These are phyloP conservation scores for Ichneumon xanthorius DNA, from an alignment of 2,888 invertebrate species.

Conservation along the genomic window DNA sequence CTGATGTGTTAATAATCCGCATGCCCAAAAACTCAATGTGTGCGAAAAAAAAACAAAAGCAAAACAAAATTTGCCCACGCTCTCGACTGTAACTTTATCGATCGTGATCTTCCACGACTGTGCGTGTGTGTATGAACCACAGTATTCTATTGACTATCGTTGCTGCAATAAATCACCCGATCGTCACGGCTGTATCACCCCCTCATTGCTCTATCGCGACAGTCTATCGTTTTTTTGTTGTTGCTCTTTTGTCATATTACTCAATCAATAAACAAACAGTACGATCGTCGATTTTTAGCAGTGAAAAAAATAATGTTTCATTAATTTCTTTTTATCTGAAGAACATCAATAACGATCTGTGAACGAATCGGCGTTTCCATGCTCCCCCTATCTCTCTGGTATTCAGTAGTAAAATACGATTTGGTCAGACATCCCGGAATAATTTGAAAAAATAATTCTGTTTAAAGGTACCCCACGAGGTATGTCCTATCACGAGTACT, in stretches of 20 bases:
- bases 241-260: neutral
- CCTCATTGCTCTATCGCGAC: constrained; percentile 47
- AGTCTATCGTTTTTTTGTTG: constrained; percentile 34
- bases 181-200: constrained; percentile 52
- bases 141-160: constrained; percentile 6
- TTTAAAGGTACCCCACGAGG: constrained; percentile 85
- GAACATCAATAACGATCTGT: neutral
- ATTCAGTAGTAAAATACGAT: constrained; percentile 26
- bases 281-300: neutral
- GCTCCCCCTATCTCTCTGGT: neutral
- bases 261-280: neutral
- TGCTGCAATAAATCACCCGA: constrained; percentile 26
- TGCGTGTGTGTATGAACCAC: constrained; percentile 26
- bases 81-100: constrained; percentile 19
- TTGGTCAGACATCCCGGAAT: constrained; percentile 62
- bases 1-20: constrained; percentile 48
- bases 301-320: neutral
- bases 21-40: constrained; percentile 48
- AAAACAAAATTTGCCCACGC: constrained; percentile 62
- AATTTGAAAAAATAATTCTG: constrained; percentile 79
- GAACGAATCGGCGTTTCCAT: neutral
- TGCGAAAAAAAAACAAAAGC: constrained; percentile 49
- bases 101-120: constrained; percentile 41
- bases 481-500: constrained; percentile 83
- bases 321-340: neutral